Evolutionary conservation across 2,113 vertebrate species (phyloP).

Genomic region (Emydocephalus ijimae): DNA sequence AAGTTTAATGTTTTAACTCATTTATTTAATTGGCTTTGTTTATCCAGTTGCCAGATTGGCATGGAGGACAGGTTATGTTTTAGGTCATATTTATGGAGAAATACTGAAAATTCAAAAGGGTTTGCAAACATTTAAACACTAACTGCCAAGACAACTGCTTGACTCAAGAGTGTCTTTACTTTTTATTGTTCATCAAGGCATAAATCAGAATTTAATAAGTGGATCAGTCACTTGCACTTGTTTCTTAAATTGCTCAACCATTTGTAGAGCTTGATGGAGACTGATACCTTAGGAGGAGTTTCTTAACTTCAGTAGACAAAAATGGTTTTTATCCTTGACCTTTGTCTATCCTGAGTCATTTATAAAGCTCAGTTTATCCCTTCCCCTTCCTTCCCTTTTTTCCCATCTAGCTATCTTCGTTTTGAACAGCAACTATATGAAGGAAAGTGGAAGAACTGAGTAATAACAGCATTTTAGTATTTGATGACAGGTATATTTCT

Average conservation of each 20-base stretch:
- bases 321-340: not conserved
- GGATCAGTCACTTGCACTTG: not conserved
- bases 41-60: not conserved
- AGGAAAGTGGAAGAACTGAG: not conserved
- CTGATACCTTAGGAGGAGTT: not conserved
- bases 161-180: not conserved
- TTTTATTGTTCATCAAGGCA: slow-evolving; percentile 7
- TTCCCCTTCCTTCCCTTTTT: not conserved
- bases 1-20: not conserved
- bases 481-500: not conserved
- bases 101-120: not conserved
- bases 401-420: not conserved
- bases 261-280: slow-evolving; percentile 3
- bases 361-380: not conserved
- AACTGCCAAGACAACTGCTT: not conserved
- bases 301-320: slow-evolving; percentile 3
- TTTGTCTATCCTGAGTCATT: not conserved
- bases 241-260: slow-evolving; percentile 11
- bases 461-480: not conserved
- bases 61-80: not conserved
- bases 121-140: not conserved
- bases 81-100: not conserved
- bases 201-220: slow-evolving; percentile 1
- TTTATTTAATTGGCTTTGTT: not conserved
- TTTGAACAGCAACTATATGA: not conserved